These are phyloP conservation scores for Dromaius novaehollandiae DNA, from an alignment of 2,113 vertebrate species.

Conservation along the genomic window DNA sequence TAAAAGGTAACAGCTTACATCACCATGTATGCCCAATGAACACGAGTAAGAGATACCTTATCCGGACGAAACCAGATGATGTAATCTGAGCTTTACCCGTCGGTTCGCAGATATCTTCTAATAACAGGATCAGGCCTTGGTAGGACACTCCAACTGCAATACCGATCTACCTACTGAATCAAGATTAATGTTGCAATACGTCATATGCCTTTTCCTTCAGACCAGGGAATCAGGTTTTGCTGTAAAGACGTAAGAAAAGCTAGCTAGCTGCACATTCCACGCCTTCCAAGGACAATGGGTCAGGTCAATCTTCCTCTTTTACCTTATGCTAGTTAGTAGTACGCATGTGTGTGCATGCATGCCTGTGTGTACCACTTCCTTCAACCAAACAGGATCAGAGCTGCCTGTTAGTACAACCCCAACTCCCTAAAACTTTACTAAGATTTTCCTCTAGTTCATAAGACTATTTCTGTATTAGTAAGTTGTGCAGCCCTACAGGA, in stretches of 20 bases:
- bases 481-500: neutral
- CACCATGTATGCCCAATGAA: neutral
- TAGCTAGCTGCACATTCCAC: neutral
- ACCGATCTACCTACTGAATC: slow-evolving; percentile 51
- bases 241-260: neutral
- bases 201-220: neutral
- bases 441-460: too few species aligned
- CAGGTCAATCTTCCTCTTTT: neutral
- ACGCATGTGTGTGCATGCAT: neutral
- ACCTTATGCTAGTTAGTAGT: neutral
- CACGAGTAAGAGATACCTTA: neutral
- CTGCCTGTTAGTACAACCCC: too few species aligned
- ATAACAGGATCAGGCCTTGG: neutral
- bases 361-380: too few species aligned
- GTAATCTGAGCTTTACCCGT: neutral
- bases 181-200: slow-evolving; percentile 40
- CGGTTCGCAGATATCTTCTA: slow-evolving; percentile 6
- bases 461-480: neutral
- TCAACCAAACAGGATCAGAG: too few species aligned
- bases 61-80: neutral
- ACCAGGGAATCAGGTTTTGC: neutral
- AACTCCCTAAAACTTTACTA: too few species aligned
- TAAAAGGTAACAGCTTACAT: neutral
- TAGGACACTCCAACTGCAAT: slow-evolving; percentile 20
- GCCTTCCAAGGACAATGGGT: neutral